Conservation (phyloP, 2,113 vertebrate genomes). For the Tichodroma muraria region DNA sequence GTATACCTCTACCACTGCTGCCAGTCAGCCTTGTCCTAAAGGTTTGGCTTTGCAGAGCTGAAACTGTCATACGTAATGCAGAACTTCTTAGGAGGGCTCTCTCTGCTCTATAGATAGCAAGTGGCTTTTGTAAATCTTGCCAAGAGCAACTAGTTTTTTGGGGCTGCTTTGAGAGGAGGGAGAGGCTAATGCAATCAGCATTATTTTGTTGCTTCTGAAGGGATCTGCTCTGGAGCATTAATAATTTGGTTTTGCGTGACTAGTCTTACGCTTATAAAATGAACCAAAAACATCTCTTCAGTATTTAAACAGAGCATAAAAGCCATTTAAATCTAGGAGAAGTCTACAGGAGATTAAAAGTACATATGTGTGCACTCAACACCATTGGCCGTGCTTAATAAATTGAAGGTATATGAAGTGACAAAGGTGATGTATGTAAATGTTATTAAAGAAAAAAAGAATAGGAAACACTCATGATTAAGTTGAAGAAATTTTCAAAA, state of each 20-base stretch:
- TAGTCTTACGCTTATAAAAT: background rate
- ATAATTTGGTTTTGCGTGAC: background rate
- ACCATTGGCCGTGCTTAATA: background rate
- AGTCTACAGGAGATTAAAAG: background rate
- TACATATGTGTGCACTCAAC: background rate
- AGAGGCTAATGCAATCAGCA: background rate
- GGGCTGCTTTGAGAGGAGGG: background rate
- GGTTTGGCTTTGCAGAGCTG: background rate
- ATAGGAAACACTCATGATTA: background rate
- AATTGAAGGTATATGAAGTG: background rate
- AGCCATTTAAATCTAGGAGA: background rate
- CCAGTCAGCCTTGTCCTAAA: background rate
- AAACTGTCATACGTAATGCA: background rate
- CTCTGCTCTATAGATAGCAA: background rate
- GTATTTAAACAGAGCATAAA: background rate
- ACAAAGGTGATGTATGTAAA: background rate
- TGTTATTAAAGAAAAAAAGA: background rate
- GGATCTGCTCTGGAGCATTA: background rate
- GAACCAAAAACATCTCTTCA: background rate
- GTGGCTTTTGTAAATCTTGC: background rate
- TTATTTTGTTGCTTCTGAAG: background rate
- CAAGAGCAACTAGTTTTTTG: background rate
- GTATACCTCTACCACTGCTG: background rate
- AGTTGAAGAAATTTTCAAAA: background rate
- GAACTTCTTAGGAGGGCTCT: background rate